phyloP scores from a whole-genome alignment of 2,113 vertebrate species.

The Aythya baeri region DNA sequence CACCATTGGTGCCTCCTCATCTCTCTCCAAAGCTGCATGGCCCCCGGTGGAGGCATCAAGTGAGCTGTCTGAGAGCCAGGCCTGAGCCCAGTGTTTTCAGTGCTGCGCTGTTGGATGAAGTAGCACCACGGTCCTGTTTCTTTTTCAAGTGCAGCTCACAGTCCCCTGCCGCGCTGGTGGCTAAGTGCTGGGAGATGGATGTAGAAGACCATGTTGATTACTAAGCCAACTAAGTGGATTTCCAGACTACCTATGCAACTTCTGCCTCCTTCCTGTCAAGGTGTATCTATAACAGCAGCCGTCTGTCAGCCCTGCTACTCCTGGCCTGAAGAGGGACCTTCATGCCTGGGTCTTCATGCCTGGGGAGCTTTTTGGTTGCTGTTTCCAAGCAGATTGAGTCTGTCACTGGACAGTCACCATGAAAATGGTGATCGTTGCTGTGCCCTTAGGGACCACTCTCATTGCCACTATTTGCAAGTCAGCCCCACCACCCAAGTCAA shows the following conservation, averaged over 20 bases:
- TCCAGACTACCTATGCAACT: neutral
- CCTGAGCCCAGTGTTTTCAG: neutral
- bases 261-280: neutral
- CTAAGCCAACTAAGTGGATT: neutral
- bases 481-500: rapidly evolving
- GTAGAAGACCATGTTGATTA: neutral
- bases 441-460: neutral
- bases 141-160: neutral
- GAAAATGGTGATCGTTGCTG: rapidly evolving
- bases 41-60: neutral
- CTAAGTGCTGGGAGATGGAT: neutral
- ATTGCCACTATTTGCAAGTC: neutral
- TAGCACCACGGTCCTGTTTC: neutral
- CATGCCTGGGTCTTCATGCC: neutral
- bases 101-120: neutral
- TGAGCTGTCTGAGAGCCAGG: neutral
- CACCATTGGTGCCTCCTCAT: neutral
- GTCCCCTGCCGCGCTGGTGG: neutral
- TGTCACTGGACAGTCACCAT: rapidly evolving
- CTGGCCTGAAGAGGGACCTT: neutral
- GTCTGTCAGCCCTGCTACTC: too few relatives aligned
- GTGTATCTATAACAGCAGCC: neutral
- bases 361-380: neutral
- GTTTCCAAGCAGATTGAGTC: neutral
- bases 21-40: neutral